Evolutionary conservation across 2,113 vertebrate species (phyloP).

Genomic region (Psittacara wagleri): DNA sequence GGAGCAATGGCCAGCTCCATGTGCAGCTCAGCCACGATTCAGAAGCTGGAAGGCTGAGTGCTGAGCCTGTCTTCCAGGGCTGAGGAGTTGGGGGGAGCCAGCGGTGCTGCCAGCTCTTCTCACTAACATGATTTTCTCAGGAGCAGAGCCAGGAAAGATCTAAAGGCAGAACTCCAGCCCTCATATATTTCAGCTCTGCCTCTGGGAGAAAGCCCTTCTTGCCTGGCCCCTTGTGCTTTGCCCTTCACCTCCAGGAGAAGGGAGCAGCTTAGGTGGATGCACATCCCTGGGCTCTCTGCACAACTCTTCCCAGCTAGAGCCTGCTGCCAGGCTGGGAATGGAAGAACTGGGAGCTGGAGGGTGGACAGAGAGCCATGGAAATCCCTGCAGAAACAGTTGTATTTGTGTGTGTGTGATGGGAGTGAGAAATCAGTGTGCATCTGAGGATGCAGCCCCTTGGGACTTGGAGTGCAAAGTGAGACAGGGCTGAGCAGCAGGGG

Average conservation of each 20-base stretch:
- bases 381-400: neutral
- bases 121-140: neutral
- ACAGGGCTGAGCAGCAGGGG: neutral
- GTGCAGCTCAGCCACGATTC: neutral
- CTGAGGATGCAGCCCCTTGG: neutral
- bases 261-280: neutral
- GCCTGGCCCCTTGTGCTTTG: neutral
- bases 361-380: neutral
- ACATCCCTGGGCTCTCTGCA: accelerated
- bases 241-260: neutral
- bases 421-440: neutral
- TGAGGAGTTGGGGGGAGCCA: neutral
- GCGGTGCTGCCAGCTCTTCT: neutral
- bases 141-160: slow-evolving; percentile 49
- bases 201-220: neutral
- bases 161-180: slow-evolving; percentile 23
- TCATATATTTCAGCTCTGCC: neutral
- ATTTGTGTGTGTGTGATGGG: neutral
- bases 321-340: neutral
- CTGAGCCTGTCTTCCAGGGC: neutral
- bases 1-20: neutral
- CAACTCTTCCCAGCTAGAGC: neutral
- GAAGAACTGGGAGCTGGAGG: neutral
- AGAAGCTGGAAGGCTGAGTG: neutral
- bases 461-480: neutral